phyloP scores from a whole-genome alignment of 2,113 vertebrate genomes.

The Heteronetta atricapilla region DNA sequence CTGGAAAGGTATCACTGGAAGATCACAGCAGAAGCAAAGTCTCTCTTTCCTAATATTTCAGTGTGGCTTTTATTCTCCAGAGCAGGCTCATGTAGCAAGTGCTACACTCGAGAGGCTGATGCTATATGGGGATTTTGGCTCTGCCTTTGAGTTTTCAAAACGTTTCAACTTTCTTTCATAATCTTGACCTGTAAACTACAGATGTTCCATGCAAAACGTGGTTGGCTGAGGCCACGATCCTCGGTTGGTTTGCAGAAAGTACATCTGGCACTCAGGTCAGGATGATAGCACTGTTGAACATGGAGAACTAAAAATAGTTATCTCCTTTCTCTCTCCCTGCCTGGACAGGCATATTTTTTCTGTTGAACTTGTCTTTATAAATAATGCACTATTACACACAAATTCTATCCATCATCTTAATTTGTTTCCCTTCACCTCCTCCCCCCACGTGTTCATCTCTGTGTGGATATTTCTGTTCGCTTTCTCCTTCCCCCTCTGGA shows the following conservation, averaged over 20 bases:
- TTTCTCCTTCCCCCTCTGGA: neutral
- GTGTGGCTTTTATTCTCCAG: neutral
- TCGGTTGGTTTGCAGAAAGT: neutral
- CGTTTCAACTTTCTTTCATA: neutral
- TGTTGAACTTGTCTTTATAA: conserved; percentile 61
- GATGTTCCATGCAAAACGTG: neutral
- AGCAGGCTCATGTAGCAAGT: neutral
- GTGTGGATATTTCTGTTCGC: neutral
- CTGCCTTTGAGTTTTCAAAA: neutral
- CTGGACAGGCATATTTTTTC: conserved; percentile 52
- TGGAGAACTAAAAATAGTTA: conserved; percentile 23
- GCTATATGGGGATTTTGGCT: neutral
- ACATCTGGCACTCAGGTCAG: neutral
- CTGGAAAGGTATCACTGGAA: neutral
- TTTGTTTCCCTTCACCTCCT: conserved; percentile 37
- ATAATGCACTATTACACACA: conserved; percentile 52
- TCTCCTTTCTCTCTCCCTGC: neutral
- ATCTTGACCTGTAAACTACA: neutral
- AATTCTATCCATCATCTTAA: conserved; percentile 57
- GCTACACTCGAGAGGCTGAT: neutral
- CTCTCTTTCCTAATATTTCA: neutral
- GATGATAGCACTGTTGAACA: neutral
- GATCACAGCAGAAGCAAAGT: neutral
- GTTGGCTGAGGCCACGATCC: neutral
- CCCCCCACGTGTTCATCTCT: neutral